Base-by-base conservation (phyloP, 2,113 vertebrate species). In the Megaleporinus macrocephalus region DNA sequence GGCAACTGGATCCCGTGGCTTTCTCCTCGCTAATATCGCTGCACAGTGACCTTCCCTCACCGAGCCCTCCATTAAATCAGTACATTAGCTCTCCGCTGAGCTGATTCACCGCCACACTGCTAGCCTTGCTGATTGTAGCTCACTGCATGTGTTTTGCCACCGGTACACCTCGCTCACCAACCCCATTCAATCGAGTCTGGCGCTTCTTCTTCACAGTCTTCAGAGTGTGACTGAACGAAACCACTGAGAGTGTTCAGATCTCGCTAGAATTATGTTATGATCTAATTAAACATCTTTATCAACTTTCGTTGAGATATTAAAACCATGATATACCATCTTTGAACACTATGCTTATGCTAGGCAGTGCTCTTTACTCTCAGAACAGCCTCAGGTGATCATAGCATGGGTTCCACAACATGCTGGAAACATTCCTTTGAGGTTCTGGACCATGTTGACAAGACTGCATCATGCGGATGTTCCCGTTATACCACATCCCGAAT, bases 21-120 rank as follows among this genome's bases (percentile, higher is more conserved):
- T 80, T 36, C 22, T 53, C 41, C 57, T 24, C 29, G 26, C 55
- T 80, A 73, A 33, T 24, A 63, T 68, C 11, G 41, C 16, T 3
- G 36, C 41, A 9, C 66, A 22, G 18, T 36, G 70, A 73, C 79
- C 69, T 33, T 65, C 26, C 27, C 29, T 53, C 51, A 20, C 71
- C 33, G 53, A 63, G 27, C 22, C 36, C 24, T 26, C 55, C 70
- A 80, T 80, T 80, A 80, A 80, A 80, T 73, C 70, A 73, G 79
- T 69, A 73, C 79, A 80, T 80, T 80, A 80, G 79, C 79, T 62
- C 55, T 63, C 66, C 12, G 41, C 36, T 18, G 30, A 30, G 70
- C 70, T 63, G 36, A 73, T 62, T 72, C 68, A 61, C 33, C n/a
- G 20, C 66, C 36, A 27, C 33, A 63, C 29, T 26, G 26, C 36